phyloP scores from a whole-genome alignment of 2,797 vertebrate species.

The Sebastes iracundus region DNA sequence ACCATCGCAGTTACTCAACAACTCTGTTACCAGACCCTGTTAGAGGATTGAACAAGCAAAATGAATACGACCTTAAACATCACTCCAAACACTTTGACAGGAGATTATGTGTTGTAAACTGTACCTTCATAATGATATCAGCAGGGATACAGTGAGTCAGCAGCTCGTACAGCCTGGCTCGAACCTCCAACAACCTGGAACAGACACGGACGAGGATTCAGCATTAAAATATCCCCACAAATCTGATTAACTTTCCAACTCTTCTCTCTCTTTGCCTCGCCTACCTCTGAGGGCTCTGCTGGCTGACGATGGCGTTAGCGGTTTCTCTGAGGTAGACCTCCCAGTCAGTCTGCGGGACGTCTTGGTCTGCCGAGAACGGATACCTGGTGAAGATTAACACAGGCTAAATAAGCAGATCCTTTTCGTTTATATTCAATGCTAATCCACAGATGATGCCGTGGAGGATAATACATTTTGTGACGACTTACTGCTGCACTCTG shows the following conservation, averaged over 20 bases:
- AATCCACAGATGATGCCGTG: neutral
- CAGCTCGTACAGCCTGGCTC: slow-evolving; percentile 93
- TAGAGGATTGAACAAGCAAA: neutral
- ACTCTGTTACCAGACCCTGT: slow-evolving; percentile 91
- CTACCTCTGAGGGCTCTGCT: slow-evolving; percentile 95
- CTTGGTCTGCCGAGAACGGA: slow-evolving; percentile 93
- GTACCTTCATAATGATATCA: slow-evolving; percentile 97
- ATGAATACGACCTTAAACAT: neutral
- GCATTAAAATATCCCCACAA: neutral
- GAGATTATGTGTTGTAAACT: neutral
- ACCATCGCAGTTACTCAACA: slow-evolving; percentile 95
- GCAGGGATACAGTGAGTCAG: slow-evolving; percentile 97
- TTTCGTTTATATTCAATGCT: neutral
- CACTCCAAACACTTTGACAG: neutral
- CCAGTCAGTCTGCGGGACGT: slow-evolving; percentile 95
- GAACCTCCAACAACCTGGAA: slow-evolving; percentile 92
- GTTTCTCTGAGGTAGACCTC: slow-evolving; percentile 96
- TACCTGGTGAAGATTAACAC: slow-evolving; percentile 80
- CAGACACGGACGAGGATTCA: neutral
- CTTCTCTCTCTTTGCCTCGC: neutral
- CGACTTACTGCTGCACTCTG: slow-evolving; percentile 96
- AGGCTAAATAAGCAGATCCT: neutral
- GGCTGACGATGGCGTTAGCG: slow-evolving; percentile 92
- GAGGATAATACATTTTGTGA: neutral
- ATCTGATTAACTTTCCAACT: neutral